Evolutionary conservation across 2,797 vertebrate genomes (phyloP).

Genomic region (Chanos chanos): DNA sequence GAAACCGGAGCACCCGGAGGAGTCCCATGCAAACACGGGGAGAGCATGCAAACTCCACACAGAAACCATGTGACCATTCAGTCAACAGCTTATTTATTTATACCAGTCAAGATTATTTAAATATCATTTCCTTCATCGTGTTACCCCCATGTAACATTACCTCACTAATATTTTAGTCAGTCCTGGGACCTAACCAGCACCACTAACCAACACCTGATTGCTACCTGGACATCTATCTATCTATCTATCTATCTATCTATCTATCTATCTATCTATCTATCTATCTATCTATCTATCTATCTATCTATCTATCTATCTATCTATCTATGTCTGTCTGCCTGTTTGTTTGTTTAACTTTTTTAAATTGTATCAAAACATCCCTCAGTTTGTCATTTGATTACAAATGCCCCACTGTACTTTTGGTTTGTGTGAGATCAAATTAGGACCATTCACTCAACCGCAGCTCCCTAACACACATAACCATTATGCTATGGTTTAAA

Average conservation of each 20-base stretch:
- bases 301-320: background rate
- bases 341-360: background rate
- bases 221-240: no score
- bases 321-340: background rate
- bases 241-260: background rate
- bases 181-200: background rate
- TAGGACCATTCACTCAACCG: background rate
- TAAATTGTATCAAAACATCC: background rate
- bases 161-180: background rate
- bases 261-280: background rate
- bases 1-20: no score
- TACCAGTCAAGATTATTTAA: background rate
- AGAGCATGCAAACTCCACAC: no score
- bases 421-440: background rate
- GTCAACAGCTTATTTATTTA: background rate
- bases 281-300: background rate
- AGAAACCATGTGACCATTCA: background rate
- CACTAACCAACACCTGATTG: background rate
- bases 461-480: conserved; percentile 5
- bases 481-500: background rate
- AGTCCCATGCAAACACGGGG: no score
- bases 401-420: no score
- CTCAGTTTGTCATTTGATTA: no score
- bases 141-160: background rate
- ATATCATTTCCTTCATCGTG: background rate